Evolutionary conservation across 1,140 invertebrate genomes (phyloP), one percentile per base, ranked within the genome.

Genomic region (Camponotus pennsylvanicus): DNA sequence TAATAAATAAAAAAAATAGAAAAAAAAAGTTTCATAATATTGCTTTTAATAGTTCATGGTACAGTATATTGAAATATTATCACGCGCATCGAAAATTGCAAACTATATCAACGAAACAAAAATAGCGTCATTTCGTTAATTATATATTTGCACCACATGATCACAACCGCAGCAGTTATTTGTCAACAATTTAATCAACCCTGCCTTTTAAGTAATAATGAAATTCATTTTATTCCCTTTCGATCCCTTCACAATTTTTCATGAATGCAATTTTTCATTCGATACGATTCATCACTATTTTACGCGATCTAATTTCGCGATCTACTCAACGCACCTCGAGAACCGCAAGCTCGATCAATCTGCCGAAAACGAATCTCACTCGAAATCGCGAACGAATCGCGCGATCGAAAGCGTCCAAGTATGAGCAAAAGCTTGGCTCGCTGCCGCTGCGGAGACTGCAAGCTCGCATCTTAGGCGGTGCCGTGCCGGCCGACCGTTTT

Each of bases 401-500:
- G 34, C 73, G 37, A 77, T 55, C n/a, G 21, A 85, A 59, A 59
- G 37, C 37, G 37, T 18, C 59, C 52, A 9, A n/a, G 57, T 45
- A 63, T 61, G 52, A 73, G 64, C 85, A 37, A 77, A 75, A 66
- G 67, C 57, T 80, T 85, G 55, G 88, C 86, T 55, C 79, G 88
- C 78, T 45, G 78, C 64, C 89, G 69, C 78, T 55, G 63, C 86
- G 69, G 57, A 80, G 85, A 88, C 89, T 90, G 89, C 80, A 88
- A 88, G 89, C 79, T 66, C 69, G 63, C 79, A 75, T 77, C 63
- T 85, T 64, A 89, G 88, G 70, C 40, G 61, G 57, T 70, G 55
- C 76, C 82, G 76, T 63, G 67, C 64, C 67, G 42, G 11, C 40
- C 52, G 67, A 45, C 37, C 49, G 76, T 82, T 63, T 73, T 86